Base-by-base conservation (phyloP, 1,140 invertebrate species). In the Anastrepha ludens region DNA sequence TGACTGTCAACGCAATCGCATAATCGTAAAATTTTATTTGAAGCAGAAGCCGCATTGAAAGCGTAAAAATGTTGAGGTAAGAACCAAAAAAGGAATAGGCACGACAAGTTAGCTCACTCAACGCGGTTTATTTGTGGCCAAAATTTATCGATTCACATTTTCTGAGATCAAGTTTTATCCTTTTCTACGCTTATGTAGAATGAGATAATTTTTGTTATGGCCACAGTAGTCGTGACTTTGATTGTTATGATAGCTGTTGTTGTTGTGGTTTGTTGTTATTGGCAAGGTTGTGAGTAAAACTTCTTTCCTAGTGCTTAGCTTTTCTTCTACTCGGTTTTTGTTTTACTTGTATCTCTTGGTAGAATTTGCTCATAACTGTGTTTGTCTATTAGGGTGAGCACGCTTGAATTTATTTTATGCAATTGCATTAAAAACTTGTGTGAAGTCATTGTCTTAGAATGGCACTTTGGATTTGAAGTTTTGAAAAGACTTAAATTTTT, bases 71-170 rank as follows among this genome's bases (percentile, higher is more conserved):
- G 8, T 7, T 55, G 9, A 20, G 11, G 41, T 81, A 55, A 55
- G 17, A 65, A 65, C 29, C 13, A 65, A 65, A 65, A 29, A 29
- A 65, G 13, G 17, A 29, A 47, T n/a, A 17, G 74, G 74, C 17
- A 55, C 11, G 9, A 50, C 20, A 81, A 81, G 17, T 81, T 81
- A 2, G 20, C 47, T 47, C 70, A 74, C 47, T 47, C 44, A 17
- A 50, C 41, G 39, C 29, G 47, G 17, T 81, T 81, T 81, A 81
- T 58, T 81, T 55, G 74, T 58, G 74, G 74, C n/a, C n/a, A 29
- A 55, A 81, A 81, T 20, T 81, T 74, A 74, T 44, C 67, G 67
- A 74, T 74, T 74, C 67, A 17, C 67, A 74, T 74, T 74, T n/a
- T 15, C 13, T 41, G 67, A 74, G 39, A 44, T 47, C 39, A 47